Evolutionary conservation across 2,797 vertebrate species (phyloP), one percentile per base, ranked within the genome.

Genomic region (Melanotaenia trifasciata): DNA sequence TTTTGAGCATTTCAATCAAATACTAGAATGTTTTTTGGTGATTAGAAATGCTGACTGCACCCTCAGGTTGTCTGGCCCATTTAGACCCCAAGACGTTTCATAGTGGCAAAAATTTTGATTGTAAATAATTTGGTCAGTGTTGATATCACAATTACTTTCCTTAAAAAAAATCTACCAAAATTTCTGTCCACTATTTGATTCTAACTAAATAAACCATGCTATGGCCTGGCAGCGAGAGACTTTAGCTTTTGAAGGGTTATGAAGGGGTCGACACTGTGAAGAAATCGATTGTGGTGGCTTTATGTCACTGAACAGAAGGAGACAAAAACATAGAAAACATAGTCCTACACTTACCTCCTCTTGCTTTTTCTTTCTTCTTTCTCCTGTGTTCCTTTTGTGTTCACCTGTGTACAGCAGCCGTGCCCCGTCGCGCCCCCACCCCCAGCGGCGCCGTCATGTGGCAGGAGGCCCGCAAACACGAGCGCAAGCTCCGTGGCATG

Each of bases 401-500:
- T 74, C 61, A 16, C 32, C 38, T 22, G 28, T 16, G 45, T 74
- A 38, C 85, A 94, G 94, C 94, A 94, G 87, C 94, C 93, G 94
- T 95, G 95, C 94, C 94, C 79, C 94, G 94, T 78, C 94, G 94
- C 87, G 94, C 86, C 90, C 94, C 94, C 80, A 95, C 94, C 89
- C 94, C 94, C 81, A 94, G 94, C 94, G 94, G 94, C 67, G 94
- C 94, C 87, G 95, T 96, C 78, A 98, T 98, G 97, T 98, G 97
- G 97, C 97, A 98, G 89, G 97, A 98, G 93, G 97, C 97, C 84
- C 95, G 97, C 86, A 98, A 98, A 72, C 97, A 98, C 77, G 97
- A 98, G 95, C 97, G 97, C 74, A 98, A 98, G 93, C 96, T 98
- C 67, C 96, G 97, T 22, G 97, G 97, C 77, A 98, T 98, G 97